Base-by-base conservation (phyloP, 2,113 vertebrate species). In the Sarotherodon lohbergeri region DNA sequence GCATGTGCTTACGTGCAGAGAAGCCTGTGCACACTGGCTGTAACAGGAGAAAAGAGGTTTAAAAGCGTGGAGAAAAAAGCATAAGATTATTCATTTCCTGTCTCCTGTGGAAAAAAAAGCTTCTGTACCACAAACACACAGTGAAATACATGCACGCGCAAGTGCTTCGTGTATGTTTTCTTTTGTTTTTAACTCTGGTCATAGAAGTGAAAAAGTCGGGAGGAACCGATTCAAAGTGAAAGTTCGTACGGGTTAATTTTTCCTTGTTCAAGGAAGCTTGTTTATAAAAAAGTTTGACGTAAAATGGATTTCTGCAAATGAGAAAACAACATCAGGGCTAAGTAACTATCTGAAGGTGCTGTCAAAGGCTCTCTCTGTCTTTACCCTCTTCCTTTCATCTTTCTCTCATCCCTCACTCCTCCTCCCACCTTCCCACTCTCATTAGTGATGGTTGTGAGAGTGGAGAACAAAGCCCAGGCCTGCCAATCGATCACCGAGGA, bases 311-410 rank as follows among this genome's bases (percentile, higher is more conserved):
- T 88, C 80, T 85, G 79, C 79, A 29, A 91, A 91, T 91, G 94
- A 91, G 89, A 92, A 93, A 93, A 93, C 92, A 93, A 90, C 91
- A 90, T 91, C 82, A 90, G 88, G 93, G 88, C 89, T 91, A 91
- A 92, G 90, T 87, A 91, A 89, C 73, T 83, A 87, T 95, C 93
- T 93, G 91, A 93, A 92, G 90, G 85, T 91, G 84, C 91, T 89
- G 94, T 95, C 95, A 95, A 94, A 95, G 94, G 83, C 88, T 93
- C 83, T 76, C 86, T 88, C 82, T 82, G 82, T 89, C 92, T 92
- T 83, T 89, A 59, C 66, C 88, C 29, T 86, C 86, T 81, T 80
- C 41, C 89, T 95, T 95, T 96, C 92, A 95, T 94, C 95, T 94
- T 88, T 80, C 81, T 87, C 86, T 90, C 87, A 87, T 91, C 84